Conservation (phyloP, 2,113 vertebrate genomes). For the Amazona guildingii region DNA sequence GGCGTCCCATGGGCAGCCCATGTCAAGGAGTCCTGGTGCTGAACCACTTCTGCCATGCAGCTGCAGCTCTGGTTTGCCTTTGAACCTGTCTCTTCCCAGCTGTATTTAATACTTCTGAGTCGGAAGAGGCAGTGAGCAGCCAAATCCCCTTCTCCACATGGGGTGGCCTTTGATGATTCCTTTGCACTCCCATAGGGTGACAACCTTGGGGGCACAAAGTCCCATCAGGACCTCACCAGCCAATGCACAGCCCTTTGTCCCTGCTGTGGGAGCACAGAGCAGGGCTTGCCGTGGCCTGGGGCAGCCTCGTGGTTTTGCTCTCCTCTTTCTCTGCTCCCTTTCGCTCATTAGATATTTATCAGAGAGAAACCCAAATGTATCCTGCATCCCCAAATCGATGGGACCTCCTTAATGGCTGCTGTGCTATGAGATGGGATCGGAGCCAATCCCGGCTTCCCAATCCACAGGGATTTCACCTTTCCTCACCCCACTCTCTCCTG, state of each 20-base stretch:
- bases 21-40: fast-evolving
- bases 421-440: fast-evolving
- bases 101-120: not conserved
- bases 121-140: not conserved
- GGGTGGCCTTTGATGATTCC: not conserved
- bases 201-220: not conserved
- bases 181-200: not conserved
- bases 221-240: not conserved
- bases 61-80: not conserved
- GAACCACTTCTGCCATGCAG: fast-evolving
- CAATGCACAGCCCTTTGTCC: not conserved
- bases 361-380: not conserved
- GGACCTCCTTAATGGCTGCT: not conserved
- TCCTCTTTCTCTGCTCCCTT: not conserved
- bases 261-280: not conserved
- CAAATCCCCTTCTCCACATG: not conserved
- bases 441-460: not conserved
- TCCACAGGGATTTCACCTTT: not conserved
- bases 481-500: fast-evolving
- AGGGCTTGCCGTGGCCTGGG: not conserved
- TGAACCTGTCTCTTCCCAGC: not conserved
- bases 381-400: not conserved
- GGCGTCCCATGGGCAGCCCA: not conserved
- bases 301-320: not conserved
- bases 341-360: not conserved